Evolutionary conservation across 2,888 invertebrate species (phyloP).

Genomic region (Leptopilina syphax): DNA sequence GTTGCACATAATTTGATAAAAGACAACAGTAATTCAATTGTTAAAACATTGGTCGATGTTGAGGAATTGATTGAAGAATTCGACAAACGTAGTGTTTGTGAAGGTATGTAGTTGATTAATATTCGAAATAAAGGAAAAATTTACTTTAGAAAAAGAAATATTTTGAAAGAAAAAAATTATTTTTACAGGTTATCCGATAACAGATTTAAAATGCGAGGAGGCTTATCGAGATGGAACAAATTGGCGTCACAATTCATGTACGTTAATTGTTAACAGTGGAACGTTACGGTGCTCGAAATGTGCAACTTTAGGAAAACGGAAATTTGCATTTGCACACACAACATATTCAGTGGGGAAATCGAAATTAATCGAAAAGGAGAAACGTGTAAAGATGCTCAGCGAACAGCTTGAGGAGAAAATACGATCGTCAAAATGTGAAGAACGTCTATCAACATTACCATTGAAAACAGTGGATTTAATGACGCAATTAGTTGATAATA

Average conservation of each 20-base stretch:
- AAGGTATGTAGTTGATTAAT: conserved; percentile 61
- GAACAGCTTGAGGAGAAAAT: conserved; percentile 25
- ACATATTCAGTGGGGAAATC: conserved; percentile 12
- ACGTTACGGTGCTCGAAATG: conserved; percentile 68
- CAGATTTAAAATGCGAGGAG: conserved; percentile 55
- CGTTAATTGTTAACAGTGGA: conserved; percentile 67
- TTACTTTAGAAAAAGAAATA: not conserved
- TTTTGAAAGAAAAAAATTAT: not conserved
- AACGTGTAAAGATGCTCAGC: not conserved
- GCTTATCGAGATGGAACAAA: conserved; percentile 67
- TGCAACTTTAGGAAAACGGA: conserved; percentile 52
- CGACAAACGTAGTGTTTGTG: conserved; percentile 68
- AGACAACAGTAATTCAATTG: conserved; percentile 61
- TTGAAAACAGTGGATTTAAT: conserved; percentile 44
- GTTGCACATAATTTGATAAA: conserved; percentile 66
- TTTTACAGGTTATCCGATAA: conserved; percentile 51
- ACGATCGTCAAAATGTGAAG: not conserved
- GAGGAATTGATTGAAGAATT: conserved; percentile 72
- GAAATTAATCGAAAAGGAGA: conserved; percentile 38
- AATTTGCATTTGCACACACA: not conserved
- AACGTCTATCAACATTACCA: not conserved
- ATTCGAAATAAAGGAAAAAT: not conserved
- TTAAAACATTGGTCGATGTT: conserved; percentile 66
- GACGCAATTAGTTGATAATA: conserved; percentile 51
- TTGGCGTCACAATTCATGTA: conserved; percentile 70